These are phyloP conservation scores for Musca domestica DNA, from an alignment of 1,140 invertebrate genomes.

Conservation along the genomic window DNA sequence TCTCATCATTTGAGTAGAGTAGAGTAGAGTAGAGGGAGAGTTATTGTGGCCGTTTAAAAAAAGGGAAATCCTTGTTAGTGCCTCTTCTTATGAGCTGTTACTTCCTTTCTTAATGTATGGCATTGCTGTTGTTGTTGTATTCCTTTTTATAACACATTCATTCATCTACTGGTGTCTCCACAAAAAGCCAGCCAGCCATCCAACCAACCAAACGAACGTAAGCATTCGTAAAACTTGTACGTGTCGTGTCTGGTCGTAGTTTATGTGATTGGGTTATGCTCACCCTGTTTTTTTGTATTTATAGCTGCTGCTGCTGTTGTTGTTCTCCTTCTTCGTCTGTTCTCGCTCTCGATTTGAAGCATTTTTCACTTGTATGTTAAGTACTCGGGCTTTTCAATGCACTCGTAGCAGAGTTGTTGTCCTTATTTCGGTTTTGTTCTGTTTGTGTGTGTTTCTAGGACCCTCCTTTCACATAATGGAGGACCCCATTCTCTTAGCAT, in stretches of 20 bases:
- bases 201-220: constrained; percentile 10
- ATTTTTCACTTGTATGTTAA: constrained; percentile 16
- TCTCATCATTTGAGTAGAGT: constrained; percentile 2
- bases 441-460: neutral
- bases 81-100: neutral
- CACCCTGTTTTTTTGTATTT: neutral
- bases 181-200: neutral
- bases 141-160: neutral
- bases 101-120: constrained; percentile 6
- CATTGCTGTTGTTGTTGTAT: neutral
- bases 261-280: constrained; percentile 8
- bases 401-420: neutral
- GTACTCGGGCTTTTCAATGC: constrained; percentile 7
- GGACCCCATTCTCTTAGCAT: neutral
- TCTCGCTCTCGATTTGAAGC: constrained; percentile 4
- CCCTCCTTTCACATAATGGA: neutral
- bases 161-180: neutral
- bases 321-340: neutral
- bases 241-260: too few relatives aligned
- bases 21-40: too few relatives aligned
- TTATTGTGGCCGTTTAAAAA: neutral
- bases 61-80: neutral
- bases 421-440: neutral
- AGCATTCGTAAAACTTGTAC: too few relatives aligned
- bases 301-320: neutral